phyloP scores from a whole-genome alignment of 1,140 invertebrate genomes.

The Formica exsecta region DNA sequence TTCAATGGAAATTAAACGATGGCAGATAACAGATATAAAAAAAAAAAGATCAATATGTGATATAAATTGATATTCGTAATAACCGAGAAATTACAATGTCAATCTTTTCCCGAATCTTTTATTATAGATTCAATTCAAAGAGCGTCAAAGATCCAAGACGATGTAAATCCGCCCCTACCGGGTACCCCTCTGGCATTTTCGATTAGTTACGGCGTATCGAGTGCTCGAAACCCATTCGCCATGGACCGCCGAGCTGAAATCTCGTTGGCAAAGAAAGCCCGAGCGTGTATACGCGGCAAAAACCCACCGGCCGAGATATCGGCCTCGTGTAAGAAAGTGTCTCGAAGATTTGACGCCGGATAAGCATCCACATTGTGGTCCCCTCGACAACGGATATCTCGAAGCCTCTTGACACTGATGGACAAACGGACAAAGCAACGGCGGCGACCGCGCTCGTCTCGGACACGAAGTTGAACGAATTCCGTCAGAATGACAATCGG shows the following conservation, averaged over 20 bases:
- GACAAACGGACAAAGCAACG: constrained; percentile 48
- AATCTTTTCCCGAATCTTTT: not conserved
- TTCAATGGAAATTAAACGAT: not conserved
- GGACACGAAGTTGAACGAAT: constrained; percentile 33
- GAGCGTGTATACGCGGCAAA: constrained; percentile 23
- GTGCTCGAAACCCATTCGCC: constrained; percentile 74
- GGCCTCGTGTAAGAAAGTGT: constrained; percentile 41
- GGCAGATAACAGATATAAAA: not conserved
- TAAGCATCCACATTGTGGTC: constrained; percentile 53
- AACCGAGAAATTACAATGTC: not conserved
- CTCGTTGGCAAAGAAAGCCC: constrained; percentile 10
- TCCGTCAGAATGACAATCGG: constrained; percentile 29
- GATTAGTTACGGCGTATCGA: constrained; percentile 78
- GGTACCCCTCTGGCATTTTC: constrained; percentile 66
- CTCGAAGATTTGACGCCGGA: constrained; percentile 56
- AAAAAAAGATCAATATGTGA: not conserved
- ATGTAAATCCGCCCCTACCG: constrained; percentile 47
- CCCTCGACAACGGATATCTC: constrained; percentile 7
- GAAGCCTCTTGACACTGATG: constrained; percentile 22
- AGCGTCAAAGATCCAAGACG: not conserved
- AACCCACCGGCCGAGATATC: constrained; percentile 10
- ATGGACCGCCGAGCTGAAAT: constrained; percentile 74
- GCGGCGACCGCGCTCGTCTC: not conserved
- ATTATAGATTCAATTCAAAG: not conserved
- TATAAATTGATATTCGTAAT: not conserved